These are phyloP conservation scores for Watsonalla cultraria DNA, from an alignment of 2,888 invertebrate genomes.

Conservation along the genomic window DNA sequence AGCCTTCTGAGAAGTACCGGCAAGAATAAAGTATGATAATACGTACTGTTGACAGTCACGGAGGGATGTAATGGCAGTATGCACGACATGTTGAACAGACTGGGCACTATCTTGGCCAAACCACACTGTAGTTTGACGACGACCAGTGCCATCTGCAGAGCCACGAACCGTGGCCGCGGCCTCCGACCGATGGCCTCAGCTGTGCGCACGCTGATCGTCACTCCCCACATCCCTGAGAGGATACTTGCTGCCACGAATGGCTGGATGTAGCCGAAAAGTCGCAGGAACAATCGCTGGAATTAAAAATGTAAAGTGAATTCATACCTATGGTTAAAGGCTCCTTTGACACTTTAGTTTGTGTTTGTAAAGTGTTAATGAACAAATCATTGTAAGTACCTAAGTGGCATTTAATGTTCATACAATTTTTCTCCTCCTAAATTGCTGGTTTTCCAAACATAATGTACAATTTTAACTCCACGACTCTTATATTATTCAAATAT, in stretches of 20 bases:
- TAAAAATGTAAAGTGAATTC: constrained; percentile 4
- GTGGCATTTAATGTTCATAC: too few relatives aligned
- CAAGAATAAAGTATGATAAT: not conserved
- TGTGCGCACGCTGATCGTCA: constrained; percentile 79
- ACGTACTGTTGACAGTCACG: constrained; percentile 83
- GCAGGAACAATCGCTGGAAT: constrained; percentile 76
- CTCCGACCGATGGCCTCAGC: constrained; percentile 59
- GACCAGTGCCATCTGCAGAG: constrained; percentile 81
- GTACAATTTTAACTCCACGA: too few relatives aligned
- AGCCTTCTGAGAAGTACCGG: too few relatives aligned
- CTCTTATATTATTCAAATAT: too few relatives aligned
- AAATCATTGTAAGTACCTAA: too few relatives aligned
- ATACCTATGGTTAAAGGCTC: not conserved
- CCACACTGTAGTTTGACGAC: constrained; percentile 84
- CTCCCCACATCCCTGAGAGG: constrained; percentile 83
- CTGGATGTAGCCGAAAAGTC: constrained; percentile 81
- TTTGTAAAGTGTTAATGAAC: too few relatives aligned
- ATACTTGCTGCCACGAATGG: constrained; percentile 82
- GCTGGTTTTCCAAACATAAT: too few relatives aligned
- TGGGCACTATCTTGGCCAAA: constrained; percentile 76
- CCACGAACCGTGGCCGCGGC: constrained; percentile 73
- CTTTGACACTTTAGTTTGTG: too few relatives aligned
- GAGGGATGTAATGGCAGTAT: constrained; percentile 81
- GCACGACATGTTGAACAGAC: constrained; percentile 79
- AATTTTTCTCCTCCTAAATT: too few relatives aligned